Percentiles rank a stretch among this genome's conserved stretches.
Evolutionary conservation across 2,113 vertebrate genomes (phyloP).

Genomic region (Aptenodytes patagonicus): DNA sequence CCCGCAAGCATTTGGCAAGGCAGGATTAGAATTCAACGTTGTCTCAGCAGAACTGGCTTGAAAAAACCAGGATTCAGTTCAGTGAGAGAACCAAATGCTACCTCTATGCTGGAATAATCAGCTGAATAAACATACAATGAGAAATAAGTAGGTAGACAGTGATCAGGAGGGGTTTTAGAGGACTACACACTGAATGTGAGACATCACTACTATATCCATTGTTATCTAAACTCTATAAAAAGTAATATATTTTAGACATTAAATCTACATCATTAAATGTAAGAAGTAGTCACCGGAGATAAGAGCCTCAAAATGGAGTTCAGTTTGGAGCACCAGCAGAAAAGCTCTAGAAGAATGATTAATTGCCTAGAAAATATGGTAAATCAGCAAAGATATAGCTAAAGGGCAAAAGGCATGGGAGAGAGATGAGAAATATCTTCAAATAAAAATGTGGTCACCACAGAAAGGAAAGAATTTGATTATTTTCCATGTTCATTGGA

Average conservation of each 20-base stretch:
- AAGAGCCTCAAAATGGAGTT: neutral
- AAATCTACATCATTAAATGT: neutral
- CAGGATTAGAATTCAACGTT: neutral
- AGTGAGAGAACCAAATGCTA: neutral
- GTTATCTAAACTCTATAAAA: neutral
- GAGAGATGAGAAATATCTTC: neutral
- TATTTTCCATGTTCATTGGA: neutral
- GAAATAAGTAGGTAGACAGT: neutral
- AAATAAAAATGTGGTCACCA: neutral
- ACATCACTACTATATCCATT: neutral
- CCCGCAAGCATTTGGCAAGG: neutral
- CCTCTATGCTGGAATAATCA: neutral
- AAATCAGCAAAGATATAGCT: neutral
- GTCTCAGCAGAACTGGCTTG: neutral
- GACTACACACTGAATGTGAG: neutral
- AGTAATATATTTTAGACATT: neutral
- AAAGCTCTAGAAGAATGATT: neutral
- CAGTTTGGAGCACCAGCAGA: neutral
- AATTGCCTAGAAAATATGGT: accelerated
- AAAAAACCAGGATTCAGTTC: neutral
- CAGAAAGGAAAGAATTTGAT: neutral
- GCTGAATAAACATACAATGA: neutral
- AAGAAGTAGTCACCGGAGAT: neutral
- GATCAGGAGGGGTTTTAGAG: neutral
- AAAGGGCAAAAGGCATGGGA: neutral